Evolutionary conservation across 2,113 vertebrate genomes (phyloP), one percentile per base, ranked within the genome.

Genomic region (Vidua chalybeata): DNA sequence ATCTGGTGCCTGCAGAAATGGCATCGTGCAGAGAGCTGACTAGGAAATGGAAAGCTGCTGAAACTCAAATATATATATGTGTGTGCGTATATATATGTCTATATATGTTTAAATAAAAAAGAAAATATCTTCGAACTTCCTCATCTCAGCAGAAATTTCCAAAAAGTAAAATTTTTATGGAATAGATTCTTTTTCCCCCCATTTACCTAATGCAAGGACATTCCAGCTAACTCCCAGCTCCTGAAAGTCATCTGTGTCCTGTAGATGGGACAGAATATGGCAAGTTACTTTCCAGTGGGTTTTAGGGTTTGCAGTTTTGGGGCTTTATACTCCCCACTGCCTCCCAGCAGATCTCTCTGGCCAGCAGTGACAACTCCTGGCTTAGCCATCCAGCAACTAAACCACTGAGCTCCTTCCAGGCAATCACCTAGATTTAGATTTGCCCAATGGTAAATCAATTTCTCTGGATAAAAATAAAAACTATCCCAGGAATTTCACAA

Each of bases 1-100:
- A 88, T 86, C 55, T 7, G 8, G 79, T 90, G 92, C 93, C 85
- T 90, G 79, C 79, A 90, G 90, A 91, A 96, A 88, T 2, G 8
- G 93, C n/a, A 88, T 45, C 87, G 22, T 86, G 39, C 39, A 66
- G 66, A 87, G 69, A 81, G 54, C 27, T 80, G 62, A 26, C 33
- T 77, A 43, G 76, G 30, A 96, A 94, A 90, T 71, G 61, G 82
- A 75, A 97, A 91, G 55, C 75, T 7, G 22, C 52, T 31, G 79
- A 33, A 93, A 93, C 33, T 91, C 55, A 76, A 66, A 89, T 79
- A 87, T 63, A 55, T 89, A 33, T 78, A 6, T 54, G 19, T 46
- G 15, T 49, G 41, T 26, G 4, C 58, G 37, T 72, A 51, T 75
- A 62, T 84, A 19, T 79, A 8, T 75, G 13, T 63, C 23, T 77